Percentiles rank a stretch among this genome's conserved stretches.
Conservation (phyloP, 2,888 invertebrate genomes). For the Calliopum simillimum region DNA sequence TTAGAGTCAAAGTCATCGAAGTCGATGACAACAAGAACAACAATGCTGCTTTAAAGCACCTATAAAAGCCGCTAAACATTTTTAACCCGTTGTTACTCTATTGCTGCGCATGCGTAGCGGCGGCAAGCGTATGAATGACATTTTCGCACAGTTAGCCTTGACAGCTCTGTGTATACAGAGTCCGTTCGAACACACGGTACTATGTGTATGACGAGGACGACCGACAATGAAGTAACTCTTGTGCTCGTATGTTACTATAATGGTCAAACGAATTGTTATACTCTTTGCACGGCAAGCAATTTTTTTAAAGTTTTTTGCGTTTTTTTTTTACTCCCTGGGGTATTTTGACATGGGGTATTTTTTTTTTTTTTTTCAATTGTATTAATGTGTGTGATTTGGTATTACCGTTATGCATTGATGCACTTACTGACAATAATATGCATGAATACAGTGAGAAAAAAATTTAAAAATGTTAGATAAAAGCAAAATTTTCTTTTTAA, state of each 20-base stretch:
- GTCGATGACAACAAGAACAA: constrained; percentile 15
- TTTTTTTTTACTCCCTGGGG: constrained; percentile 17
- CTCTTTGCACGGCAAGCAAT: constrained; percentile 16
- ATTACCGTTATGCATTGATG: too few relatives aligned
- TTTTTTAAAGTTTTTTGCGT: constrained; percentile 26
- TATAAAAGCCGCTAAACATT: background rate
- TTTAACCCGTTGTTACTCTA: constrained; percentile 2
- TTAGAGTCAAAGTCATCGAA: background rate
- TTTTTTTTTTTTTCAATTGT: constrained; percentile 23
- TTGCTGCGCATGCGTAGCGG: constrained; percentile 13
- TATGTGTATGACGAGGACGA: too few relatives aligned
- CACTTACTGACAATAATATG: too few relatives aligned
- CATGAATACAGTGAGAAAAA: too few relatives aligned
- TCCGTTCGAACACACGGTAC: too few relatives aligned
- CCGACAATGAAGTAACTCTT: too few relatives aligned
- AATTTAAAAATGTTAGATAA: too few relatives aligned
- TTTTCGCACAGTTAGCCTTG: constrained; percentile 49
- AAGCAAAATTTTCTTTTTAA: too few relatives aligned
- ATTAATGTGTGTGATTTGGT: background rate
- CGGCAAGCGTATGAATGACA: constrained; percentile 48
- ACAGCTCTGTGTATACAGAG: constrained; percentile 42
- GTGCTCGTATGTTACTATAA: too few relatives aligned
- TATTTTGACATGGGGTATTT: constrained; percentile 21
- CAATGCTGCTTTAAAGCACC: background rate
- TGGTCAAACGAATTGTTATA: too few relatives aligned